Evolutionary conservation across 1,140 invertebrate genomes (phyloP).

Genomic region (Sweltsa coloradensis): DNA sequence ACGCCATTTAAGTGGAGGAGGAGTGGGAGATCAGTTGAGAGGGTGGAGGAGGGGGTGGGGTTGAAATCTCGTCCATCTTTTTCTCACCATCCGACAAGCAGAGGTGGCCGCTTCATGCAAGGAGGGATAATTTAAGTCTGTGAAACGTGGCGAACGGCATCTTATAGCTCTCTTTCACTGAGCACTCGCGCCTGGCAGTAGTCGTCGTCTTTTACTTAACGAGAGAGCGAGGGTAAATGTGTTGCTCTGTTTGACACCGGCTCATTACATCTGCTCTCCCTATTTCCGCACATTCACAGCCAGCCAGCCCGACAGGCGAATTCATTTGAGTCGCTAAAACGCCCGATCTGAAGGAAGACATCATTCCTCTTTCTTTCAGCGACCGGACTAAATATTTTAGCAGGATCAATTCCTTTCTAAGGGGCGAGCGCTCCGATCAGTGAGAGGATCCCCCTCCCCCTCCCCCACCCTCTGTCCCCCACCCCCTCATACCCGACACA

Average conservation of each 20-base stretch:
- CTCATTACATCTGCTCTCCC: conserved; percentile 5
- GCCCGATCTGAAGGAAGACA: background rate
- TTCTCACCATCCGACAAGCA: conserved; percentile 5
- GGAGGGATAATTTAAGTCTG: conserved; percentile 5
- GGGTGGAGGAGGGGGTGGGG: background rate
- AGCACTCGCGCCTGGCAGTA: background rate
- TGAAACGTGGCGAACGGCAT: conserved; percentile 6
- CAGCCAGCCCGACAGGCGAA: background rate
- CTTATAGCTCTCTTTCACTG: conserved; percentile 4
- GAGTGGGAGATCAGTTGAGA: conserved; percentile 1
- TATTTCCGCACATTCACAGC: background rate
- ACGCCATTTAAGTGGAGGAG: conserved; percentile 8
- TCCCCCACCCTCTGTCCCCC: background rate
- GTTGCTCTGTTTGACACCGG: conserved; percentile 2
- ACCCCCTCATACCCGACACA: background rate
- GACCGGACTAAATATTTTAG: conserved; percentile 10
- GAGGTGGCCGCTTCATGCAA: background rate
- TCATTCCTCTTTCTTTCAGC: conserved; percentile 1
- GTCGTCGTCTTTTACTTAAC: conserved; percentile 1
- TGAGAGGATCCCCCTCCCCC: background rate
- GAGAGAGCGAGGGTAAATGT: background rate
- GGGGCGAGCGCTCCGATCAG: too few species aligned
- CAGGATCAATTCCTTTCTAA: conserved; percentile 7
- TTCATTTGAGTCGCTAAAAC: background rate
- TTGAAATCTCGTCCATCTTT: conserved; percentile 5